A percentile compares a stretch with the other conserved stretches of the same genome.
Evolutionary conservation across 2,888 invertebrate genomes (phyloP).

Genomic region (Diadegma fenestrale): DNA sequence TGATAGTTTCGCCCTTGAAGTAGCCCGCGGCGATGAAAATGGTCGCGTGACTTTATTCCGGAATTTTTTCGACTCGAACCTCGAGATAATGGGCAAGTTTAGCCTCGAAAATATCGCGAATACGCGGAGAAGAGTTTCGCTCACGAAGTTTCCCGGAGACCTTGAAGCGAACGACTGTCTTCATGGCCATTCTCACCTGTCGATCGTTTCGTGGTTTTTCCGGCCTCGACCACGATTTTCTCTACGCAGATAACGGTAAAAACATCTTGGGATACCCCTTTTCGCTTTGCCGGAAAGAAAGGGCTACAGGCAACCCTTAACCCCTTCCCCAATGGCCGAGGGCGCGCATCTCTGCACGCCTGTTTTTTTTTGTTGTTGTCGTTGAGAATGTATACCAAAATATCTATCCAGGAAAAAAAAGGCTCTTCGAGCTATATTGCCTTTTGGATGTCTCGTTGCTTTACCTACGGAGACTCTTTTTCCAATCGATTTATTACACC

Average conservation of each 20-base stretch:
- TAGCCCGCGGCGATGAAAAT: slow-evolving; percentile 28
- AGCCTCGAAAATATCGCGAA: slow-evolving; percentile 63
- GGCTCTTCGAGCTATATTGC: slow-evolving; percentile 43
- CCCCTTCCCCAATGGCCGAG: slow-evolving; percentile 42
- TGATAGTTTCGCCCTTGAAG: slow-evolving; percentile 9
- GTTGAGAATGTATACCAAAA: slow-evolving; percentile 36
- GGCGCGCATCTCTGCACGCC: not conserved
- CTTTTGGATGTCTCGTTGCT: slow-evolving; percentile 41
- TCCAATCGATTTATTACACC: slow-evolving; percentile 73
- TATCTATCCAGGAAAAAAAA: slow-evolving; percentile 31
- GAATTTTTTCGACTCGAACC: slow-evolving; percentile 45
- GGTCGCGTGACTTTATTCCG: slow-evolving; percentile 26
- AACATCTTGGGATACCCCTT: slow-evolving; percentile 75
- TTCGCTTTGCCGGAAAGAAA: slow-evolving; percentile 68
- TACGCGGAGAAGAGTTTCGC: slow-evolving; percentile 48
- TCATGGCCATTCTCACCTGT: slow-evolving; percentile 75
- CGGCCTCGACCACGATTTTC: slow-evolving; percentile 75
- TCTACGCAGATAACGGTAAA: slow-evolving; percentile 77
- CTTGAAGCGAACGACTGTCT: slow-evolving; percentile 79
- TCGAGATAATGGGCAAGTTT: slow-evolving; percentile 62
- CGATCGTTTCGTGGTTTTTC: slow-evolving; percentile 78
- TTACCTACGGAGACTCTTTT: slow-evolving; percentile 56
- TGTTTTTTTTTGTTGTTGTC: slow-evolving; percentile 41
- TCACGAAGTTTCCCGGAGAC: slow-evolving; percentile 77
- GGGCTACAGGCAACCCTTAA: slow-evolving; percentile 40